Percentiles rank a stretch among this genome's conserved stretches.
Evolutionary conservation across 1,140 invertebrate species (phyloP).

Genomic region (Drosophila pruinosa): DNA sequence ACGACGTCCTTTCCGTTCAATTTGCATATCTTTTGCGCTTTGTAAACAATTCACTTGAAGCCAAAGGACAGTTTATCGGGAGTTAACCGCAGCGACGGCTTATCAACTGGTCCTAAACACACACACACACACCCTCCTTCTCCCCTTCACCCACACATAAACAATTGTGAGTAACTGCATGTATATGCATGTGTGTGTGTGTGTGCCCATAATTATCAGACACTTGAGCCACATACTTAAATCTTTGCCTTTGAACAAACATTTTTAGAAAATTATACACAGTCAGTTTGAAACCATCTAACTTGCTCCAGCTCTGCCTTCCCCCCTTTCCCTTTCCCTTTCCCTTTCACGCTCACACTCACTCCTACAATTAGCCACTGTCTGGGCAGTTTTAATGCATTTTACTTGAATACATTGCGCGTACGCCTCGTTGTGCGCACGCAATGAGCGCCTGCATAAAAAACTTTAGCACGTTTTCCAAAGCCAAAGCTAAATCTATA

Average conservation of each 20-base stretch:
- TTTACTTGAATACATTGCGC: slow-evolving; percentile 60
- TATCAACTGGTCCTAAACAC: slow-evolving; percentile 31
- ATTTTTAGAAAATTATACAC: slow-evolving; percentile 41
- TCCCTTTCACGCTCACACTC: background rate
- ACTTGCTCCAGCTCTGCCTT: background rate
- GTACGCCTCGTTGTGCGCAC: slow-evolving; percentile 68
- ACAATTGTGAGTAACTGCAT: background rate
- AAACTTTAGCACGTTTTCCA: slow-evolving; percentile 48
- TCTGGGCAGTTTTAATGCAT: slow-evolving; percentile 59
- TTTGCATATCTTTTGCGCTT: slow-evolving; percentile 15
- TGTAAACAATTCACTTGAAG: slow-evolving; percentile 18
- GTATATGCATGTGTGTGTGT: background rate
- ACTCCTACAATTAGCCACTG: slow-evolving; percentile 29
- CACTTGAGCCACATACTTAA: slow-evolving; percentile 47
- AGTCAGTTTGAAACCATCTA: background rate
- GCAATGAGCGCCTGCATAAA: slow-evolving; percentile 55
- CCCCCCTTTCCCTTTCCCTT: background rate
- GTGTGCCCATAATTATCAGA: slow-evolving; percentile 40
- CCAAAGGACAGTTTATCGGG: slow-evolving; percentile 36
- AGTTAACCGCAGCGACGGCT: slow-evolving; percentile 36
- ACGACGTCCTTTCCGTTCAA: background rate
- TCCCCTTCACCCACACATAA: background rate
- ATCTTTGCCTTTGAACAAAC: slow-evolving; percentile 40
- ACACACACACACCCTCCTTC: background rate
- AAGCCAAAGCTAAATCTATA: slow-evolving; percentile 4